Evolutionary conservation across 2,797 vertebrate species (phyloP).

Genomic region (Streptopelia turtur): DNA sequence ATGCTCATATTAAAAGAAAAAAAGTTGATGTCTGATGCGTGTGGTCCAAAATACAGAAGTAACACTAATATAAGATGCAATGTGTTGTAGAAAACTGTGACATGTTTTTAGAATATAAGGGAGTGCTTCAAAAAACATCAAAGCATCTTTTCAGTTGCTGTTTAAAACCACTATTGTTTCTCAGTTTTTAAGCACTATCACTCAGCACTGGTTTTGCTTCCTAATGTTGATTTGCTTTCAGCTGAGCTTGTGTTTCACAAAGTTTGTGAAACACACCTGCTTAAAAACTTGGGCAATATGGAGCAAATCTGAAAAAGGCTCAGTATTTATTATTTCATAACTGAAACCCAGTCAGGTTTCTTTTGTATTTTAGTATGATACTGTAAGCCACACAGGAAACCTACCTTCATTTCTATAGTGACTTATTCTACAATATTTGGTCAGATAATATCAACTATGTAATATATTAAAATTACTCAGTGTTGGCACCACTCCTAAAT

Average conservation of each 20-base stretch:
- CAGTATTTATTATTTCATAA: slow-evolving; percentile 73
- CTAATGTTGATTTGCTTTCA: slow-evolving; percentile 63
- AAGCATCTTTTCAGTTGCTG: slow-evolving; percentile 51
- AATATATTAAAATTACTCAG: slow-evolving; percentile 64
- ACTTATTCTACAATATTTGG: slow-evolving; percentile 54
- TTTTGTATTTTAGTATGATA: slow-evolving; percentile 53
- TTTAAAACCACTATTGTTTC: slow-evolving; percentile 59
- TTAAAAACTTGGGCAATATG: slow-evolving; percentile 53
- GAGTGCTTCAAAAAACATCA: slow-evolving; percentile 24
- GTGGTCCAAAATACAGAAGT: background rate
- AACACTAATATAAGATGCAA: background rate
- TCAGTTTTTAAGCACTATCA: slow-evolving; percentile 65
- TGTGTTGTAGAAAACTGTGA: background rate
- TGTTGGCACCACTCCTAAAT: slow-evolving; percentile 42
- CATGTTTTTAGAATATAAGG: background rate
- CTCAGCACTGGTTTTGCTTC: slow-evolving; percentile 65
- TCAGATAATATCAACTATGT: slow-evolving; percentile 61
- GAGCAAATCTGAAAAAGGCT: slow-evolving; percentile 57
- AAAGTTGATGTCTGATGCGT: background rate
- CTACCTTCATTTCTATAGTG: slow-evolving; percentile 56
- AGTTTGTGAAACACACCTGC: slow-evolving; percentile 61
- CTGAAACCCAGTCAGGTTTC: slow-evolving; percentile 70
- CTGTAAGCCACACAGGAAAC: slow-evolving; percentile 70
- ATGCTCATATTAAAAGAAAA: background rate
- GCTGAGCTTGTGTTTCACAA: slow-evolving; percentile 64